Evolutionary conservation across 1,140 invertebrate species (phyloP).

Genomic region (Hycleus cichorii): DNA sequence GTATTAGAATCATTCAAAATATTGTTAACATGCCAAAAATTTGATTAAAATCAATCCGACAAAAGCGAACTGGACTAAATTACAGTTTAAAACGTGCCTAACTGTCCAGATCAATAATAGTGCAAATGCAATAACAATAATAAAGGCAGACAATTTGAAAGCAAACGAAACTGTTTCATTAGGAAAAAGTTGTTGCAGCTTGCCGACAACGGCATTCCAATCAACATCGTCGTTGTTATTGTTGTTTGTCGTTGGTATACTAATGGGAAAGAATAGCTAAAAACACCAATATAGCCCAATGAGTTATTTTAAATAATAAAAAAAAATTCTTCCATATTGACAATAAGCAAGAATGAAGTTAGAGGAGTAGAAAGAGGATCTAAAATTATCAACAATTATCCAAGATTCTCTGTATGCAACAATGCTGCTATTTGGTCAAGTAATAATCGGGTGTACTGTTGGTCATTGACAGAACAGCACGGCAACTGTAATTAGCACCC

Average conservation of each 20-base stretch:
- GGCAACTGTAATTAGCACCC: slow-evolving; percentile 26
- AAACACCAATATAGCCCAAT: too few species aligned
- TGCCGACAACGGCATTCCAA: slow-evolving; percentile 2
- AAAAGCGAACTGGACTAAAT: too few species aligned
- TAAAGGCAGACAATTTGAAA: too few species aligned
- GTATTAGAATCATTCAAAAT: too few species aligned
- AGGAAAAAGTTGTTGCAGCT: slow-evolving; percentile 4
- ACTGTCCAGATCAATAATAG: too few species aligned
- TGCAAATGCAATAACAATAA: too few species aligned
- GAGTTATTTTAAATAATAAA: background rate
- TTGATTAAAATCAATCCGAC: too few species aligned
- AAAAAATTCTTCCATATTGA: background rate
- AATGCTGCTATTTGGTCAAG: slow-evolving; percentile 21
- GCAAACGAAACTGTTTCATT: background rate
- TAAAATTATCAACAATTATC: slow-evolving; percentile 7
- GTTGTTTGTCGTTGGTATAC: too few species aligned
- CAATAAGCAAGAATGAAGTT: slow-evolving; percentile 1
- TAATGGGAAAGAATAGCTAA: too few species aligned
- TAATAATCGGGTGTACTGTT: slow-evolving; percentile 23
- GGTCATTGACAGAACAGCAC: slow-evolving; percentile 24
- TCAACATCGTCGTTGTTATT: too few species aligned
- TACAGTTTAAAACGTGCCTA: too few species aligned
- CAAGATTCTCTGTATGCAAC: background rate
- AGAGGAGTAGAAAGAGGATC: slow-evolving; percentile 8
- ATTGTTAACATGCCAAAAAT: too few species aligned